These are phyloP conservation scores for Lepus timidus DNA, from an alignment of 2,113 vertebrate genomes.

Conservation along the genomic window DNA sequence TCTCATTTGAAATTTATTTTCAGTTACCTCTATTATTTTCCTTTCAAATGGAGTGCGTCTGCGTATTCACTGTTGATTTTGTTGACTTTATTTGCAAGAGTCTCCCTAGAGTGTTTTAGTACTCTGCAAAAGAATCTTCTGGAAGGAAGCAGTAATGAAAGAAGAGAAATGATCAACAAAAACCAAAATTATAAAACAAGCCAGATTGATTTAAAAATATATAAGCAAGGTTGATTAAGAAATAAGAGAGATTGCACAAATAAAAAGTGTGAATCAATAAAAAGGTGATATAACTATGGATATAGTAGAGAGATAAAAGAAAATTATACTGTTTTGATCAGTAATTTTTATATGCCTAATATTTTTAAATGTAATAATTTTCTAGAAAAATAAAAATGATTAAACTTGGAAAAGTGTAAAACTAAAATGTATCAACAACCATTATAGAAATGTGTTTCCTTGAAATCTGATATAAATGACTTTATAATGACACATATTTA, in stretches of 20 bases:
- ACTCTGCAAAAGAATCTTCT: neutral
- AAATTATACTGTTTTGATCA: neutral
- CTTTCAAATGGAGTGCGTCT: neutral
- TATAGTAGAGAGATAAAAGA: neutral
- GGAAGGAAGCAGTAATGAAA: slow-evolving; percentile 46
- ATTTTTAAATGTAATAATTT: slow-evolving; percentile 40
- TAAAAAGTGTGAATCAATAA: neutral
- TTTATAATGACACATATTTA: neutral
- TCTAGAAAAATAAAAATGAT: slow-evolving; percentile 34
- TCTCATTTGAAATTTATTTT: slow-evolving; percentile 50
- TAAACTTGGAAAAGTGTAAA: neutral
- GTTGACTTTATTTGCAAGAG: neutral
- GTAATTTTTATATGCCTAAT: neutral
- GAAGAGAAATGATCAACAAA: slow-evolving; percentile 4
- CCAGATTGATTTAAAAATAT: neutral
- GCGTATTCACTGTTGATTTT: slow-evolving; percentile 53
- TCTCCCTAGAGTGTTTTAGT: neutral
- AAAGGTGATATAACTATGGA: neutral
- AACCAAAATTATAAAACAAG: slow-evolving; percentile 35
- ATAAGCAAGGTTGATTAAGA: slow-evolving; percentile 15
- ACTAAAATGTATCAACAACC: neutral
- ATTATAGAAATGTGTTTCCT: neutral
- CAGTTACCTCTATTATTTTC: slow-evolving; percentile 32
- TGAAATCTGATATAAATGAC: neutral
- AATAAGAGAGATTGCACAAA: neutral